phyloP scores from a whole-genome alignment of 2,113 vertebrate species.

The Bagarius yarrelli region DNA sequence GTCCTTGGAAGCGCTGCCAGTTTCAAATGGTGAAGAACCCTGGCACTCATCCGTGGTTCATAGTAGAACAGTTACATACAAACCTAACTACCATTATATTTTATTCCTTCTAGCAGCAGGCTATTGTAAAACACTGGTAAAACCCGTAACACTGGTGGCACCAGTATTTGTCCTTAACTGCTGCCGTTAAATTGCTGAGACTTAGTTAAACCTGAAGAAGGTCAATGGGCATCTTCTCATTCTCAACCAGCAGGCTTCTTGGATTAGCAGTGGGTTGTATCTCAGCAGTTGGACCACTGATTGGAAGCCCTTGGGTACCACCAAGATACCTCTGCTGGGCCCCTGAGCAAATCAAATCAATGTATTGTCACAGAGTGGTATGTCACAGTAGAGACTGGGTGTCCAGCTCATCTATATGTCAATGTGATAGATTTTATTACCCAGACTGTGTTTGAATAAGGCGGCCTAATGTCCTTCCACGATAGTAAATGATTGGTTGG shows the following conservation, averaged over 20 bases:
- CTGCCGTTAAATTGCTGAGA: neutral
- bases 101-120: neutral
- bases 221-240: neutral
- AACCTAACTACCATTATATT: slow-evolving; percentile 21
- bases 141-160: too few relatives aligned
- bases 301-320: too few relatives aligned
- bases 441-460: neutral
- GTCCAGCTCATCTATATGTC: neutral
- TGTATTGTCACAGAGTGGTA: neutral
- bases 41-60: neutral
- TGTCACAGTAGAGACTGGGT: neutral
- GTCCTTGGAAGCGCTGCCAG: slow-evolving; percentile 16
- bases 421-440: neutral
- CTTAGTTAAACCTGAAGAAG: neutral
- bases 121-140: neutral
- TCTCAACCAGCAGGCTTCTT: neutral
- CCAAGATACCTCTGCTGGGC: too few relatives aligned
- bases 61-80: neutral
- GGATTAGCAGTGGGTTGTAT: too few relatives aligned
- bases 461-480: too few relatives aligned
- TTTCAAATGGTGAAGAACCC: slow-evolving; percentile 10
- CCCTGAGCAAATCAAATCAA: too few relatives aligned
- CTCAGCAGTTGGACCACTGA: too few relatives aligned
- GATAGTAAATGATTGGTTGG: neutral
- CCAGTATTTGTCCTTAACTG: too few relatives aligned